Evolutionary conservation across 2,113 vertebrate genomes (phyloP), one percentile per base, ranked within the genome.

Genomic region (Syngnathus floridae): DNA sequence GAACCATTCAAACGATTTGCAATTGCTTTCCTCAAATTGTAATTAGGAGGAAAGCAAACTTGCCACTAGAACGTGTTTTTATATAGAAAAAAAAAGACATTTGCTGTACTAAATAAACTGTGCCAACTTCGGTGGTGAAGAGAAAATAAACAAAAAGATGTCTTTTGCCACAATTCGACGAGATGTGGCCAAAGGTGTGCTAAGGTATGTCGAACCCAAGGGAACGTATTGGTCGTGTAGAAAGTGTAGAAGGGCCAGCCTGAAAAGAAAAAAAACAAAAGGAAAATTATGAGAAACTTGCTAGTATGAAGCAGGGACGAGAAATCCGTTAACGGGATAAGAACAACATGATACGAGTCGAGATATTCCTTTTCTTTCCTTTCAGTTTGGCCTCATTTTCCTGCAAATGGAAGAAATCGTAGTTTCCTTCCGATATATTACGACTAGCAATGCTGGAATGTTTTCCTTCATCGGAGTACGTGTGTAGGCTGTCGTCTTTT

Each of bases 401-500:
- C 69, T 78, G 76, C 76, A 82, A 82, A 71, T 40, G 61, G 56
- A 75, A 73, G 65, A 77, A 76, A 48, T 72, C 52, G 66, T 62
- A 66, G 55, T 56, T 19, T 19, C 19, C 43, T 69, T 78, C 66
- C 70, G 61, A 70, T 37, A 71, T 72, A 59, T 77, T 66, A 49
- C 58, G 76, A 38, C 73, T 73, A 63, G 70, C 63, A 22, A 74
- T 65, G 77, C 81, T 82, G 81, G 77, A 80, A 68, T 55, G 62
- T 56, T 46, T 49, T 43, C 64, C 46, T 45, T 63, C 76, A 58
- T 81, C 71, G 65, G 66, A 78, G 82, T 82, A 80, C 21, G 22
- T 40, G 67, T 82, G 72, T 78, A 37, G 79, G 79, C 82, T 82
- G 71, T 83, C 81, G 82, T 86, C 77, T 86, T 78, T 80, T 87